Evolutionary conservation across 2,113 vertebrate species (phyloP), one percentile per base, ranked within the genome.

Genomic region (Nibea coibor): DNA sequence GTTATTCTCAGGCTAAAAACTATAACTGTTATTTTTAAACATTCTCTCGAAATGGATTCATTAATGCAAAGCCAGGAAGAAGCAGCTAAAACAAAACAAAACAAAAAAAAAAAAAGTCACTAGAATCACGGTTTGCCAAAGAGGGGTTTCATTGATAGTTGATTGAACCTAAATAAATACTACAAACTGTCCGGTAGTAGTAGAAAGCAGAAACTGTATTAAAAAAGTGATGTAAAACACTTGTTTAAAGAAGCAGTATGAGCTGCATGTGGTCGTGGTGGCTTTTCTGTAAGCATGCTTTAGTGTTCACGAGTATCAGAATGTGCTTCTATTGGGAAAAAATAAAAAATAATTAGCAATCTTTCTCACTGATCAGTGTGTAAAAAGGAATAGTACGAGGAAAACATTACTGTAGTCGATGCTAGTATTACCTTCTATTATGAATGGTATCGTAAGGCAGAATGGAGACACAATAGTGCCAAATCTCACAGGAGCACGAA

Each of bases 251-350:
- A 76, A 85, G 80, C 88, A 26, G 43, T 56, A 58, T 65, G 50
- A 53, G 87, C 76, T 77, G 66, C 39, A 68, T 51, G 78, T 79
- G 63, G 63, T 59, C 3, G 35, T 26, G 28, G 72, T 59, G 61
- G 48, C 75, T 57, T 72, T 81, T 69, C 72, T 63, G 47, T 76
- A 75, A 80, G 86, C 85, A 62, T 76, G 82, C 50, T 59, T 82
- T 90, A 92, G 91, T 93, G 93, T 94, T 92, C 72, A 87, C 85
- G 83, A 86, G 86, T 77, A 78, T 85, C 84, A 88, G 73, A 65
- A 75, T 88, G 87, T 83, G 85, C 88, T 87, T 92, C 80, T 85
- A 78, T 64, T 26, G n/a, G 54, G 58, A 59, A 59, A 51, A 59
- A 51, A 59, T 63, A 16, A 47, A 81, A 75, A 74, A 78, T 16